These are phyloP conservation scores for Phocoena sinus DNA, from an alignment of 2,113 vertebrate genomes.

Conservation along the genomic window DNA sequence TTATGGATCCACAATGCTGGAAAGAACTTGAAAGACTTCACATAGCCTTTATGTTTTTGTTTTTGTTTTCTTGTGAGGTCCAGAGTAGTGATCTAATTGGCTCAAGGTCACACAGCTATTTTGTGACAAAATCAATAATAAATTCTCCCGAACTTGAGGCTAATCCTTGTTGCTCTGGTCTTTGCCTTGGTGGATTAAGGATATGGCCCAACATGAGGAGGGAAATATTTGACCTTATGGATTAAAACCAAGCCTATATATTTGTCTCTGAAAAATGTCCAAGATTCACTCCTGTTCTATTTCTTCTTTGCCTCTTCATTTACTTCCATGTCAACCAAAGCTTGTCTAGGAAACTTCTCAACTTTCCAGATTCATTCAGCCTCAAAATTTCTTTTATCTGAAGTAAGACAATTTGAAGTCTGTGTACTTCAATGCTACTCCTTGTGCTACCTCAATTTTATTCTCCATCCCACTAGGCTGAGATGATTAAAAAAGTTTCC, in stretches of 20 bases:
- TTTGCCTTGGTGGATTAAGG: slow-evolving; percentile 5
- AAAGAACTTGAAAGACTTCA: slow-evolving; percentile 9
- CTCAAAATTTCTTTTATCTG: background rate
- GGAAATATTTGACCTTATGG: background rate
- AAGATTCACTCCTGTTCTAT: slow-evolving; percentile 5
- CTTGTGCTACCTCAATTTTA: background rate
- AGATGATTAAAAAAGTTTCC: background rate
- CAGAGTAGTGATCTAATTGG: background rate
- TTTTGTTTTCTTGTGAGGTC: background rate
- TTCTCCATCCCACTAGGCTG: background rate
- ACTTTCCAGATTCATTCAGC: background rate
- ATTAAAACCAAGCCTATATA: slow-evolving; percentile 29
- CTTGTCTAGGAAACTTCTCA: background rate
- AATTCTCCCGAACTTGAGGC: background rate
- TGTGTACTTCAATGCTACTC: background rate
- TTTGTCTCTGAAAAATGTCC: slow-evolving; percentile 51
- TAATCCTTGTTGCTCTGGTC: background rate
- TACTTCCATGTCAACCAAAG: background rate
- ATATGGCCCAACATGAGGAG: background rate
- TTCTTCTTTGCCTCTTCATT: slow-evolving; percentile 25
- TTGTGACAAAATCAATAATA: background rate
- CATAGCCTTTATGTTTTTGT: background rate
- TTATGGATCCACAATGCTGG: background rate
- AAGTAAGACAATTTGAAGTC: background rate
- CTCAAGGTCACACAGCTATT: background rate